phyloP scores from a whole-genome alignment of 2,888 invertebrate species.

The Andricus curvator region DNA sequence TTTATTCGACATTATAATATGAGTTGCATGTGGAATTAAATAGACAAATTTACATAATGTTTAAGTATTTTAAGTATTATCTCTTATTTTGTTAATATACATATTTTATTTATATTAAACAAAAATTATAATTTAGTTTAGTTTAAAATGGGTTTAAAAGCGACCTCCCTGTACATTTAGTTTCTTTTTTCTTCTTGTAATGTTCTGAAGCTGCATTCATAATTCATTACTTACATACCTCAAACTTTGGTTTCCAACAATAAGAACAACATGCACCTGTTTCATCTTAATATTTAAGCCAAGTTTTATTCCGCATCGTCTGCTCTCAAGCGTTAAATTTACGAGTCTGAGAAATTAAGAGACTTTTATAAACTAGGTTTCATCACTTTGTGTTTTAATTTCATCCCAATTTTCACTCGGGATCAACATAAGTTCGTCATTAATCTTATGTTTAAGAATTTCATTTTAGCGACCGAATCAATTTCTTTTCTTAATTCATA shows the following conservation, averaged over 20 bases:
- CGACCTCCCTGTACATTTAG: not conserved
- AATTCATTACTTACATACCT: not conserved
- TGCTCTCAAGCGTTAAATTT: slow-evolving; percentile 28
- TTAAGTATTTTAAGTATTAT: too few relatives aligned
- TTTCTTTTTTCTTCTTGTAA: not conserved
- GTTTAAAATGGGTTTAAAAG: not conserved
- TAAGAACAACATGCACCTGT: slow-evolving; percentile 12
- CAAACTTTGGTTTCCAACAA: slow-evolving; percentile 14
- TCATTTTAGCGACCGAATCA: not conserved
- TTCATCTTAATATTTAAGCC: slow-evolving; percentile 27
- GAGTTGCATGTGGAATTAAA: too few relatives aligned
- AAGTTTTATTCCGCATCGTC: slow-evolving; percentile 16
- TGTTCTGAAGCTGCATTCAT: not conserved
- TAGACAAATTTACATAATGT: too few relatives aligned
- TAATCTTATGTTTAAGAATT: not conserved
- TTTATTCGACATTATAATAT: too few relatives aligned
- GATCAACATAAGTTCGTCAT: not conserved
- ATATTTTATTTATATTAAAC: too few relatives aligned
- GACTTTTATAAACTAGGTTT: slow-evolving; percentile 3
- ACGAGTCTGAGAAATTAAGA: slow-evolving; percentile 8
- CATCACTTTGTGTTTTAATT: not conserved
- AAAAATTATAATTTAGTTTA: too few relatives aligned
- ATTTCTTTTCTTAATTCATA: not conserved
- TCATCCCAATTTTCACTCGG: not conserved
- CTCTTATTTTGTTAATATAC: too few relatives aligned